phyloP scores from a whole-genome alignment of 1,140 invertebrate genomes.

The Platyura marginata region DNA sequence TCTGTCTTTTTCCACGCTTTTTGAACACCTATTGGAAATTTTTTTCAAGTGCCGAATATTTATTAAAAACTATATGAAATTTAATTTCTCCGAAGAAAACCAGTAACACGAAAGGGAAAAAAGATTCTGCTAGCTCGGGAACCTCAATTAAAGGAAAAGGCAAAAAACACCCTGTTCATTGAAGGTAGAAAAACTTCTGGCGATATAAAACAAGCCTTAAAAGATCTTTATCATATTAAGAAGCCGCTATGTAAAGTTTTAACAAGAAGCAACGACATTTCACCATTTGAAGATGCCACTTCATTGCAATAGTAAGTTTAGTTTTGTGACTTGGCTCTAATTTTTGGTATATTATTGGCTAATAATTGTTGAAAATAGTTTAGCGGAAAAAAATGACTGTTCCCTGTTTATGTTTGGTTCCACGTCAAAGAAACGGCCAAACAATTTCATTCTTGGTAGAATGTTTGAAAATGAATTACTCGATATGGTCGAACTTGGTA shows the following conservation, averaged over 20 bases:
- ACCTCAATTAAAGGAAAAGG: conserved; percentile 76
- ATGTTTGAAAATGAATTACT: conserved; percentile 78
- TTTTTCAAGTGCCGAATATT: too few species aligned
- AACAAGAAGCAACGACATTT: conserved; percentile 63
- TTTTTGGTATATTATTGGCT: background rate
- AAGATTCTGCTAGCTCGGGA: conserved; percentile 59
- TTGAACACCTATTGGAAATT: too few species aligned
- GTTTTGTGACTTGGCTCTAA: background rate
- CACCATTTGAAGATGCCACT: conserved; percentile 69
- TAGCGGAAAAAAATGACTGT: conserved; percentile 71
- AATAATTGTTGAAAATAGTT: conserved; percentile 27
- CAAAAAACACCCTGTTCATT: conserved; percentile 69
- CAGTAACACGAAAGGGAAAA: conserved; percentile 78
- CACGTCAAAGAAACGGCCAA: conserved; percentile 86
- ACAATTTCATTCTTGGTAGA: conserved; percentile 80
- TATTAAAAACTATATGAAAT: too few species aligned
- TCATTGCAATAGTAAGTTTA: conserved; percentile 55
- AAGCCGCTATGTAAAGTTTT: conserved; percentile 66
- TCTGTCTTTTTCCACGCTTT: too few species aligned
- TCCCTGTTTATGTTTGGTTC: conserved; percentile 79
- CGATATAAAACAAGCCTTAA: conserved; percentile 51
- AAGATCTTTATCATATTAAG: conserved; percentile 76
- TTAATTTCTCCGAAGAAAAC: conserved; percentile 40
- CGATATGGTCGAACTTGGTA: conserved; percentile 92
- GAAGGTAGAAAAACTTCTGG: conserved; percentile 72